Percentiles rank a stretch among this genome's conserved stretches.
These are phyloP conservation scores for Lota lota DNA, from an alignment of 2,113 vertebrate species.

Conservation along the genomic window DNA sequence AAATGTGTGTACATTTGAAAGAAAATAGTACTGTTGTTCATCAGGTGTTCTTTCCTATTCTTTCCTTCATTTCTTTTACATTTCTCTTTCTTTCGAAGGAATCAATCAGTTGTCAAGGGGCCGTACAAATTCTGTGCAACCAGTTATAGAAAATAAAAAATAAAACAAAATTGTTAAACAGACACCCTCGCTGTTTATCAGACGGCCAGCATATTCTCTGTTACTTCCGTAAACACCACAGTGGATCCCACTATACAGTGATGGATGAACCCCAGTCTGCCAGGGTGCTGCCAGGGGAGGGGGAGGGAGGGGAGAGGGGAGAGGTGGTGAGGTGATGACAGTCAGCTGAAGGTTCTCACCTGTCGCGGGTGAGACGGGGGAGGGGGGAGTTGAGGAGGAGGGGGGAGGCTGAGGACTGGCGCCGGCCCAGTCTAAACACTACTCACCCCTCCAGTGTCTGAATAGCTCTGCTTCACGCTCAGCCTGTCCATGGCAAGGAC, in stretches of 20 bases:
- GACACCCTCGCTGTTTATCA: not conserved
- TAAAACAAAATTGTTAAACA: not conserved
- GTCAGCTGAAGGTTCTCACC: constrained; percentile 67
- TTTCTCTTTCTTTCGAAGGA: not conserved
- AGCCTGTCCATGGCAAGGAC: constrained; percentile 13
- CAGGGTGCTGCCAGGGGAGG: constrained; percentile 36
- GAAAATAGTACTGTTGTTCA: no score
- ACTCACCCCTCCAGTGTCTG: constrained; percentile 53
- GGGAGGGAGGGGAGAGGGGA: constrained; percentile 26
- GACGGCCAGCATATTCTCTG: not conserved
- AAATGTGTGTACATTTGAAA: no score
- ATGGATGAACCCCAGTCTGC: constrained; percentile 57
- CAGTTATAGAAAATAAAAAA: not conserved
- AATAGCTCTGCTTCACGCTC: constrained; percentile 58
- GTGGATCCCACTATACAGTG: constrained; percentile 23
- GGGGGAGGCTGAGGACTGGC: constrained; percentile 49
- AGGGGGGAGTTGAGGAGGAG: constrained; percentile 7
- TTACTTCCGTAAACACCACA: not conserved
- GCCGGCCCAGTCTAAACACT: constrained; percentile 73
- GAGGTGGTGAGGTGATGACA: constrained; percentile 46
- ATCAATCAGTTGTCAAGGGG: not conserved
- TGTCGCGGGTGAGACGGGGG: constrained; percentile 55
- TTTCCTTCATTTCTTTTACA: not conserved
- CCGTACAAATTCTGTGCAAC: not conserved
- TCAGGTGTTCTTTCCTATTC: not conserved